A percentile compares a stretch with the other conserved stretches of the same genome.
Conservation (phyloP, 2,797 vertebrate species). For the Pogonophryne albipinna region DNA sequence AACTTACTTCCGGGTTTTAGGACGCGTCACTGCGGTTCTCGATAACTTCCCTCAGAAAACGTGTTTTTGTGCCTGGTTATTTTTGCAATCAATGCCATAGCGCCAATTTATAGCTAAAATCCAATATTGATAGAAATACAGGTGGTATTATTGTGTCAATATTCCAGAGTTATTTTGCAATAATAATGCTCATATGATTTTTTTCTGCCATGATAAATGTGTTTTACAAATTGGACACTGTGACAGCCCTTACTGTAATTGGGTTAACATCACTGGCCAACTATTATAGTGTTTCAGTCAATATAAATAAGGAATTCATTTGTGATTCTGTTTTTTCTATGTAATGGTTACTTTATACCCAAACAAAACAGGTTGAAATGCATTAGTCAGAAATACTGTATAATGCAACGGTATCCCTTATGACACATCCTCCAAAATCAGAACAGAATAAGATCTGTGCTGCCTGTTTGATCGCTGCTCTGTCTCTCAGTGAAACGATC, state of each 20-base stretch:
- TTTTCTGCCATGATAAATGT: no score
- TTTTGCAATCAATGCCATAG: no score
- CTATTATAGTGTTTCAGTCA: background rate
- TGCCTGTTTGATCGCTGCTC: background rate
- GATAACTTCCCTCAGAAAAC: no score
- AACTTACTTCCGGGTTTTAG: no score
- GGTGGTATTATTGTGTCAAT: no score
- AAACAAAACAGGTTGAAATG: background rate
- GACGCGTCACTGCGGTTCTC: no score
- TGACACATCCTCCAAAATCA: background rate
- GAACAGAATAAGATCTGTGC: background rate
- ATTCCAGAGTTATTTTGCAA: no score
- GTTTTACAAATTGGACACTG: no score
- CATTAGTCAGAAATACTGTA: background rate
- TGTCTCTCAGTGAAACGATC: constrained; percentile 2
- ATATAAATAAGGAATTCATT: background rate
- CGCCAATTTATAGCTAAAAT: no score
- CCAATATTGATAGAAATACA: no score
- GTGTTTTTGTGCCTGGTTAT: no score
- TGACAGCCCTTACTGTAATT: background rate
- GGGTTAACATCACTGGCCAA: background rate
- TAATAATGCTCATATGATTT: no score
- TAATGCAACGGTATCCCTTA: background rate
- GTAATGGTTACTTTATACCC: background rate
- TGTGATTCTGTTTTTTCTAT: background rate